Conservation (phyloP, 2,797 vertebrate genomes). For the Lerista edwardsae region DNA sequence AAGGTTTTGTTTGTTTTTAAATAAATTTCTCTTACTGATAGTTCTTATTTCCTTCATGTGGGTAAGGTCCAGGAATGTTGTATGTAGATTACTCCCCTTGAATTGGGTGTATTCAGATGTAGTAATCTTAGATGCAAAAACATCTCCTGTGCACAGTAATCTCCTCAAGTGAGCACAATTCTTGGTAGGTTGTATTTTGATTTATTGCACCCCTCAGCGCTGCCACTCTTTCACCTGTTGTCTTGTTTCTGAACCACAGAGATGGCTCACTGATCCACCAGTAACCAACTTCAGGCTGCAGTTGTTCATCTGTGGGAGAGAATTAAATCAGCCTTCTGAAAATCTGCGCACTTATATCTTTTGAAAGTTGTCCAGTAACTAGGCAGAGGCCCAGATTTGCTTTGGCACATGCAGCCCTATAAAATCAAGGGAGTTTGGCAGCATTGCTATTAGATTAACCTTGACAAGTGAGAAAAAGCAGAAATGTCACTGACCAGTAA, state of each 20-base stretch:
- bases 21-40: constrained; percentile 27
- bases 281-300: background rate
- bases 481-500: constrained; percentile 38
- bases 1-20: background rate
- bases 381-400: constrained; percentile 40
- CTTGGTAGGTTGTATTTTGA: background rate
- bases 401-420: constrained; percentile 1
- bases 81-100: background rate
- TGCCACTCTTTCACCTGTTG: background rate
- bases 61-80: background rate
- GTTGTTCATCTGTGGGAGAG: background rate
- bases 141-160: fast-evolving
- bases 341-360: background rate
- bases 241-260: background rate
- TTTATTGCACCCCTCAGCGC: too few species aligned
- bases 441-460: constrained; percentile 50
- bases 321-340: background rate
- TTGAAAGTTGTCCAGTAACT: constrained; percentile 20
- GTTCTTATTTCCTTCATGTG: background rate
- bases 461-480: constrained; percentile 52
- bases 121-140: too few species aligned
- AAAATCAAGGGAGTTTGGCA: constrained; percentile 48
- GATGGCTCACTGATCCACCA: background rate
- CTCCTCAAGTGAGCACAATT: too few species aligned
- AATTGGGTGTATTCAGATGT: background rate